Conservation (phyloP, 2,888 invertebrate species). For the Apodemia hepburni region DNA sequence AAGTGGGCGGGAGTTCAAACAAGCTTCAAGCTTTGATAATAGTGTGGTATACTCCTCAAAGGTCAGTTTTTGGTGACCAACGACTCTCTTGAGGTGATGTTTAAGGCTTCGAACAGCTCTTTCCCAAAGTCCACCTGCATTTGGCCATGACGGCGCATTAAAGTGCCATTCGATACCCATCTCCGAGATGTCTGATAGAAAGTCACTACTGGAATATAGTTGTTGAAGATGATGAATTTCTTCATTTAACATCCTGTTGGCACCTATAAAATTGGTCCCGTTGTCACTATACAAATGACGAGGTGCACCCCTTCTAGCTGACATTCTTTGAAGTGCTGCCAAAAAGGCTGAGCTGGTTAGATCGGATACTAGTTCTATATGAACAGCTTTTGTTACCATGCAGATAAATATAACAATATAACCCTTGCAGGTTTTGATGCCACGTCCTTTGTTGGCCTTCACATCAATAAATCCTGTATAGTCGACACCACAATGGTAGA, state of each 20-base stretch:
- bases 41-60: slow-evolving; percentile 21
- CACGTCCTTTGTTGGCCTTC: slow-evolving; percentile 18
- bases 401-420: slow-evolving; percentile 17
- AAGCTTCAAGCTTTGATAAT: slow-evolving; percentile 20
- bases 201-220: slow-evolving; percentile 1
- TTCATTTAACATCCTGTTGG: slow-evolving; percentile 14
- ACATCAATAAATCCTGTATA: slow-evolving; percentile 26
- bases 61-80: slow-evolving; percentile 22
- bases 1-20: slow-evolving; percentile 20
- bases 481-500: slow-evolving; percentile 29
- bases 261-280: slow-evolving; percentile 9
- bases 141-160: slow-evolving; percentile 21
- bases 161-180: slow-evolving; percentile 21
- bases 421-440: slow-evolving; percentile 17
- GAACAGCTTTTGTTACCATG: slow-evolving; percentile 11
- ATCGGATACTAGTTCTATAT: slow-evolving; percentile 10
- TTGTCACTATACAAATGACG: slow-evolving; percentile 19
- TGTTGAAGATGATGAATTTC: slow-evolving; percentile 13
- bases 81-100: slow-evolving; percentile 18
- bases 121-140: background rate
- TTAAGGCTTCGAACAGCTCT: slow-evolving; percentile 20
- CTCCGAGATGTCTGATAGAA: slow-evolving; percentile 7
- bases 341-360: slow-evolving; percentile 1
- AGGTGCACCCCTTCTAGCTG: background rate
- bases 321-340: background rate